Conservation (phyloP, 2,888 invertebrate genomes). For the Euclidia mi region DNA sequence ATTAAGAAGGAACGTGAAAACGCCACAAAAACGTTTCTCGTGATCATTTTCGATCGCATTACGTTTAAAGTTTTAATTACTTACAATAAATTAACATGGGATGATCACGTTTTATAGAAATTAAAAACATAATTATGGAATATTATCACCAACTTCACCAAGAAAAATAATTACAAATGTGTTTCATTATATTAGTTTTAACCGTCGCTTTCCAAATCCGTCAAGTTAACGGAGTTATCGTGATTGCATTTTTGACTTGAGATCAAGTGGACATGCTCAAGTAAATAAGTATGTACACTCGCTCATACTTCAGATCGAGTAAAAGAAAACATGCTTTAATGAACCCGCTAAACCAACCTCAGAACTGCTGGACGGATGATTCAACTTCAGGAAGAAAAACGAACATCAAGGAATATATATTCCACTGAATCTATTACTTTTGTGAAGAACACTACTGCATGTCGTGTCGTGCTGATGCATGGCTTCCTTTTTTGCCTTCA, state of each 20-base stretch:
- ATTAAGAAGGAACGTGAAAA: conserved; percentile 12
- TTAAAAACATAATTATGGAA: conserved; percentile 45
- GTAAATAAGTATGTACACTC: too few relatives aligned
- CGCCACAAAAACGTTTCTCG: conserved; percentile 25
- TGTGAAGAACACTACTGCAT: too few relatives aligned
- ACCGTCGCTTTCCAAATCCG: conserved; percentile 22
- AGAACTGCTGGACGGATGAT: too few relatives aligned
- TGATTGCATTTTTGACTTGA: conserved; percentile 18
- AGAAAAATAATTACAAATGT: conserved; percentile 28
- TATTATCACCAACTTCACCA: conserved; percentile 30
- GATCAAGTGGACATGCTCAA: too few relatives aligned
- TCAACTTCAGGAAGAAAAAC: too few relatives aligned
- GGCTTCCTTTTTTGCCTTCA: too few relatives aligned
- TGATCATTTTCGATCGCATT: conserved; percentile 9
- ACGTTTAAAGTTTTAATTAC: conserved; percentile 26
- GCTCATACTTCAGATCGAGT: too few relatives aligned
- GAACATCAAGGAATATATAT: too few relatives aligned
- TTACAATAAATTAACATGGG: conserved; percentile 39
- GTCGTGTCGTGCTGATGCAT: too few relatives aligned
- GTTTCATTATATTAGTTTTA: conserved; percentile 31
- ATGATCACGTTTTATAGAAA: conserved; percentile 40
- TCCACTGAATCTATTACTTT: too few relatives aligned
- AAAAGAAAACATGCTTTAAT: too few relatives aligned
- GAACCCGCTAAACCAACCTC: too few relatives aligned
- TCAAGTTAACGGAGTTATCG: neutral